Conservation (phyloP, 2,888 invertebrate genomes). For the Phengaris arion region DNA sequence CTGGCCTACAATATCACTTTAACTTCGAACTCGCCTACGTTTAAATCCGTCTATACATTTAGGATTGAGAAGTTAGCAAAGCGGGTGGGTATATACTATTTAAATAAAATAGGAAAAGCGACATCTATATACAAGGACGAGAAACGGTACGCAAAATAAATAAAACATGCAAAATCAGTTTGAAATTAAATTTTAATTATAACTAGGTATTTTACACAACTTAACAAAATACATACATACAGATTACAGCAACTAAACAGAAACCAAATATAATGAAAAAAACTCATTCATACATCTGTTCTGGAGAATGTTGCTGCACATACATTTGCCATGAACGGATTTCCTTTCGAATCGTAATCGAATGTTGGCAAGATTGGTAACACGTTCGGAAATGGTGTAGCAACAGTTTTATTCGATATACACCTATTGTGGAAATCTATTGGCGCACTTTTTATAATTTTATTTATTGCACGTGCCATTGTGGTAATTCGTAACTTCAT, state of each 20-base stretch:
- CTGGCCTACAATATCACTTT: slow-evolving; percentile 62
- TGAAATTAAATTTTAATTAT: slow-evolving; percentile 71
- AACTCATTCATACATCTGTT: slow-evolving; percentile 60
- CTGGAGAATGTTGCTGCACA: slow-evolving; percentile 37
- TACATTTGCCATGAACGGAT: slow-evolving; percentile 30
- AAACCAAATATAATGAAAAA: slow-evolving; percentile 61
- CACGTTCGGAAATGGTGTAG: slow-evolving; percentile 29
- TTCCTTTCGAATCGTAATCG: slow-evolving; percentile 29
- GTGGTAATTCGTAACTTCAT: background rate
- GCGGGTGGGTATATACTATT: slow-evolving; percentile 20
- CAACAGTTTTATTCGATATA: slow-evolving; percentile 27
- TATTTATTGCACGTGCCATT: slow-evolving; percentile 8
- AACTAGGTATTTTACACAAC: slow-evolving; percentile 79
- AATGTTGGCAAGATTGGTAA: slow-evolving; percentile 41
- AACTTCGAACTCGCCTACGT: slow-evolving; percentile 51
- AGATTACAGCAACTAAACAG: slow-evolving; percentile 67
- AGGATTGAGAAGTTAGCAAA: slow-evolving; percentile 35
- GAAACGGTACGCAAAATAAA: slow-evolving; percentile 54
- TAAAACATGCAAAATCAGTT: slow-evolving; percentile 67
- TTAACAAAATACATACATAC: slow-evolving; percentile 78
- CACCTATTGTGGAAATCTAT: slow-evolving; percentile 12
- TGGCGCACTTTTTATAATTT: slow-evolving; percentile 23
- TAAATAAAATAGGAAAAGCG: slow-evolving; percentile 36
- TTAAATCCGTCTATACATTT: slow-evolving; percentile 60
- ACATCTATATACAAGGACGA: slow-evolving; percentile 49